Percentiles rank a stretch among this genome's conserved stretches.
These are phyloP conservation scores for Andrena cerasifolii DNA, from an alignment of 1,140 invertebrate genomes.

Conservation along the genomic window DNA sequence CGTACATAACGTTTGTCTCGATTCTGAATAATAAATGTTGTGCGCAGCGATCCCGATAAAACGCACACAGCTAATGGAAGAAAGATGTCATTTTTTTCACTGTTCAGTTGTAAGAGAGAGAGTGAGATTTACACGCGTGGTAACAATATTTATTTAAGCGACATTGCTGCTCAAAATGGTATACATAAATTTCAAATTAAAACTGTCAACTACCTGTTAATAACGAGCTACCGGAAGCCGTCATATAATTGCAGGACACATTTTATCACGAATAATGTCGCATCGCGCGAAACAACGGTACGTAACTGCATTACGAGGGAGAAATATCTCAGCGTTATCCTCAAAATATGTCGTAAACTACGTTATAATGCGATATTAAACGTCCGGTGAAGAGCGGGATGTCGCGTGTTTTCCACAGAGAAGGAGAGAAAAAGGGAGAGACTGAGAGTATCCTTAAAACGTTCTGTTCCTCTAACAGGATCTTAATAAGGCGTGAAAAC, in stretches of 20 bases:
- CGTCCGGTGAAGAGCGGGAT: background rate
- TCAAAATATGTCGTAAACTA: background rate
- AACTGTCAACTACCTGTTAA: background rate
- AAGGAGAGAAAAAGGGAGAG: background rate
- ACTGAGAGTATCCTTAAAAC: slow-evolving; percentile 23
- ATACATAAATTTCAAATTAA: background rate
- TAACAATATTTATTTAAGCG: no score
- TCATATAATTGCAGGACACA: background rate
- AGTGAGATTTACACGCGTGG: no score
- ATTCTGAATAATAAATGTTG: no score
- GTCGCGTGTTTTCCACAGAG: background rate
- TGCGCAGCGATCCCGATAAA: no score
- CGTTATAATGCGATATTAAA: slow-evolving; percentile 18
- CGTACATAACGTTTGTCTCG: no score
- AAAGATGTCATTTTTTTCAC: no score
- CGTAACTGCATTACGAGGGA: background rate
- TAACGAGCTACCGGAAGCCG: background rate
- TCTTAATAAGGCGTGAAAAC: slow-evolving; percentile 54
- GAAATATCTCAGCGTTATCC: background rate
- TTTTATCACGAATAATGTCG: background rate
- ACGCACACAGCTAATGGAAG: no score
- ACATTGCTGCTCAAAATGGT: no score
- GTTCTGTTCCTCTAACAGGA: slow-evolving; percentile 23
- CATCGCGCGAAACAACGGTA: background rate
- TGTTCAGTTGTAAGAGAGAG: no score